Percentiles rank a stretch among this genome's conserved stretches.
Conservation (phyloP, 2,888 invertebrate species). For the Hybos culiciformis region DNA sequence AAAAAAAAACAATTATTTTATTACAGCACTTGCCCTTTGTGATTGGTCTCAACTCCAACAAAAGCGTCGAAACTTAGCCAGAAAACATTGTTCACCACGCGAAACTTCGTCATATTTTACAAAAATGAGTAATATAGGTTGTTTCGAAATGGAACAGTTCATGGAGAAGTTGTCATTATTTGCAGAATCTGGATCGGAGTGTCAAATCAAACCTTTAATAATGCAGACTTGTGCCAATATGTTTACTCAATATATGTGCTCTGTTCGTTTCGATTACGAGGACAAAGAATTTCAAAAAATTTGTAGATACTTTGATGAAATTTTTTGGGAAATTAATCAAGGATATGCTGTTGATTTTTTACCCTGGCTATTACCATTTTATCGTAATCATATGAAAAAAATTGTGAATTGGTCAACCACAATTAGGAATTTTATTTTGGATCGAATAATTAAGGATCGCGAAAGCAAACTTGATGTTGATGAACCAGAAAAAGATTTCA, state of each 20-base stretch:
- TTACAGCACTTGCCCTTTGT: slow-evolving; percentile 70
- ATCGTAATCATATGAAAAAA: slow-evolving; percentile 51
- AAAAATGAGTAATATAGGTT: slow-evolving; percentile 56
- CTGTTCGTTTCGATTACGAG: slow-evolving; percentile 55
- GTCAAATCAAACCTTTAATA: slow-evolving; percentile 55
- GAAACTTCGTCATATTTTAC: slow-evolving; percentile 57
- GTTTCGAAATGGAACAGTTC: slow-evolving; percentile 49
- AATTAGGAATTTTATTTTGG: slow-evolving; percentile 59
- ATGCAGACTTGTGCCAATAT: slow-evolving; percentile 68
- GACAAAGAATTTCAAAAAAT: slow-evolving; percentile 53
- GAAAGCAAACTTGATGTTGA: slow-evolving; percentile 38
- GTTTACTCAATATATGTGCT: slow-evolving; percentile 78
- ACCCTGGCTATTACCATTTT: slow-evolving; percentile 66
- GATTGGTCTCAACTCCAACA: slow-evolving; percentile 78
- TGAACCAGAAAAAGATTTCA: slow-evolving; percentile 56
- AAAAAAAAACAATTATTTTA: too few relatives aligned
- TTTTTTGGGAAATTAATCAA: slow-evolving; percentile 86
- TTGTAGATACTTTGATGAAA: slow-evolving; percentile 65
- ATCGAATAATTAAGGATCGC: slow-evolving; percentile 48
- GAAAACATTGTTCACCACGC: slow-evolving; percentile 68
- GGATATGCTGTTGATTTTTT: slow-evolving; percentile 77
- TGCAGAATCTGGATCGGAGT: slow-evolving; percentile 27
- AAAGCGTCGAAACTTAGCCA: slow-evolving; percentile 59
- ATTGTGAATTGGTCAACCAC: slow-evolving; percentile 54
- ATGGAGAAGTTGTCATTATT: slow-evolving; percentile 41